phyloP scores from a whole-genome alignment of 1,140 invertebrate species.

The Drosophila insularis region DNA sequence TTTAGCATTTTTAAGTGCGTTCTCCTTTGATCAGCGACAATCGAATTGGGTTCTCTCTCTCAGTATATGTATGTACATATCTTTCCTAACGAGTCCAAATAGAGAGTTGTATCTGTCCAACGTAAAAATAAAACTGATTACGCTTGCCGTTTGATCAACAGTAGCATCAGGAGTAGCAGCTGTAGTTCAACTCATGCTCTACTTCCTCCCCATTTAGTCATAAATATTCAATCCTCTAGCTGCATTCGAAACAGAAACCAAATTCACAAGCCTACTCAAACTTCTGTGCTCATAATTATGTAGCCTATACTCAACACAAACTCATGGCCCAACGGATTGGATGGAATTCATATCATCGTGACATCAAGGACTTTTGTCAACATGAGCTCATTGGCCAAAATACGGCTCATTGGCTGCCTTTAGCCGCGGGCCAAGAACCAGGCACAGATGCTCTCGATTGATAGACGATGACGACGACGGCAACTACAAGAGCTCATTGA shows the following conservation, averaged over 20 bases:
- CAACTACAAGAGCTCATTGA: neutral
- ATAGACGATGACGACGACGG: conserved; percentile 37
- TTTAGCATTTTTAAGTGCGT: conserved; percentile 82
- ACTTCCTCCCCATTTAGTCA: conserved; percentile 44
- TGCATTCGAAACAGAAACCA: conserved; percentile 57
- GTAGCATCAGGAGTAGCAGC: conserved; percentile 29
- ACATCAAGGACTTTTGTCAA: conserved; percentile 71
- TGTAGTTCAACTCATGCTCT: conserved; percentile 26
- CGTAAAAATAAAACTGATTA: conserved; percentile 49
- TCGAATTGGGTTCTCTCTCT: conserved; percentile 68
- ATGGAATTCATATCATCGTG: conserved; percentile 47
- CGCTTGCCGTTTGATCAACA: conserved; percentile 76
- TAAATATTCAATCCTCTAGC: conserved; percentile 75
- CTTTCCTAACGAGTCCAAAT: conserved; percentile 33
- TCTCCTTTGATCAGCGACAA: conserved; percentile 81
- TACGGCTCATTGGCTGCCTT: conserved; percentile 73
- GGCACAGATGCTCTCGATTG: conserved; percentile 72
- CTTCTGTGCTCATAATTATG: conserved; percentile 55
- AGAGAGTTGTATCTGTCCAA: conserved; percentile 3
- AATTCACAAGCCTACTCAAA: conserved; percentile 34
- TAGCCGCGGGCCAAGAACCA: conserved; percentile 75
- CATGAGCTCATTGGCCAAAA: conserved; percentile 46
- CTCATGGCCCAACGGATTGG: conserved; percentile 12
- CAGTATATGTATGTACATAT: conserved; percentile 25
- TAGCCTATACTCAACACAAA: neutral